These are phyloP conservation scores for Phrynosoma blainvillii DNA, from an alignment of 2,113 vertebrate genomes.

Conservation along the genomic window DNA sequence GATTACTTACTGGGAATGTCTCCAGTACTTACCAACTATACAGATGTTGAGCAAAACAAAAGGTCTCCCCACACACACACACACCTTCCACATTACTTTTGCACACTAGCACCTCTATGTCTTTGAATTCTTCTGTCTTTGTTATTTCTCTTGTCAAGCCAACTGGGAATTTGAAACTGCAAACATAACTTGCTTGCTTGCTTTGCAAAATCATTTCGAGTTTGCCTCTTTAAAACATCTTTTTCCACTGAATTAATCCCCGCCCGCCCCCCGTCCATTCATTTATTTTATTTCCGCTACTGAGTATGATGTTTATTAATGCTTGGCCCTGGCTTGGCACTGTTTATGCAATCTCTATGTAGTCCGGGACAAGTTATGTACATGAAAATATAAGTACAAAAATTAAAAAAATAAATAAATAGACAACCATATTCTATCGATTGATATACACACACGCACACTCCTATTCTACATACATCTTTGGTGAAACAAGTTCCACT, in stretches of 20 bases:
- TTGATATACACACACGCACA: not conserved
- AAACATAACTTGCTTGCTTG: not conserved
- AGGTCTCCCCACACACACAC: not conserved
- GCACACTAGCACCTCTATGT: not conserved
- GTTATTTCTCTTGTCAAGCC: not conserved
- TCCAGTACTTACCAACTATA: not conserved
- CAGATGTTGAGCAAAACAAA: slow-evolving; percentile 11
- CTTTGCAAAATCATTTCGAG: not conserved
- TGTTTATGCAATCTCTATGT: not conserved
- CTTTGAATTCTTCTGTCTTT: not conserved
- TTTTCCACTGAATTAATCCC: not conserved
- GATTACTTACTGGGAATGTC: not conserved
- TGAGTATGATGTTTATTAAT: not conserved
- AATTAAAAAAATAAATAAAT: not conserved
- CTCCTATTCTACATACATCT: not conserved
- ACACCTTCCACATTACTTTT: rapidly evolving
- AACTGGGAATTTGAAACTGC: not conserved
- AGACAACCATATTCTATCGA: not conserved
- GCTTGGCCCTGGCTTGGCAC: not conserved
- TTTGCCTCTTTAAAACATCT: rapidly evolving
- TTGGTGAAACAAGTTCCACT: not conserved
- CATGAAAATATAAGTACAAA: not conserved
- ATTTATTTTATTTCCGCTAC: not conserved
- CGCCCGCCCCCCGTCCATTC: not conserved
- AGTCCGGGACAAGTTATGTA: slow-evolving; percentile 4